A percentile compares a stretch with the other conserved stretches of the same genome.
phyloP scores from a whole-genome alignment of 2,888 invertebrate species.

The Hirudinaria manillensis region DNA sequence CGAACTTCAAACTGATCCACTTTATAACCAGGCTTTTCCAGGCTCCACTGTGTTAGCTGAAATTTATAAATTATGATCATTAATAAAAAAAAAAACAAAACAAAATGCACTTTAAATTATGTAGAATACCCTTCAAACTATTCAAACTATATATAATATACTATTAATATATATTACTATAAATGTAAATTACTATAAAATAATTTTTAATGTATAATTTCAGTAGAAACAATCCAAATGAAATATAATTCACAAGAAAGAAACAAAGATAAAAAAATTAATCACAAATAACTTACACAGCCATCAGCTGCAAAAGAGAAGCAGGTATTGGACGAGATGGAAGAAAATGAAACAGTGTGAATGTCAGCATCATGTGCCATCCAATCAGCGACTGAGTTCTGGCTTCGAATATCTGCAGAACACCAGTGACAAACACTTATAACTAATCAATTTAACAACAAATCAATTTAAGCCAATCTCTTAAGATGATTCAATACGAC shows the following conservation, averaged over 20 bases:
- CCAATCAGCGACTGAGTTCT: constrained; percentile 60
- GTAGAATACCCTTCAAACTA: not conserved
- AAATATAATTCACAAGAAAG: not conserved
- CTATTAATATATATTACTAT: not conserved
- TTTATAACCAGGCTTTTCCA: not conserved
- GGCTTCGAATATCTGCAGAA: constrained; percentile 56
- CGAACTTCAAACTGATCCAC: not conserved
- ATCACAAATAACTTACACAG: not conserved
- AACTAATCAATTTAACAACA: too few relatives aligned
- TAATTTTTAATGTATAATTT: not conserved
- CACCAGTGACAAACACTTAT: not conserved
- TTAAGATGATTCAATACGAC: not conserved
- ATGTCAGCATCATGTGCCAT: constrained; percentile 60
- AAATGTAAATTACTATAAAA: constrained; percentile 4
- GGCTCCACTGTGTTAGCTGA: constrained; percentile 15
- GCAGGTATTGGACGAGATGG: constrained; percentile 48
- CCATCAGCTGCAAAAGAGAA: not conserved
- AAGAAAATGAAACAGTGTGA: constrained; percentile 58
- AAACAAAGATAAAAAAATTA: not conserved
- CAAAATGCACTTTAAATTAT: not conserved
- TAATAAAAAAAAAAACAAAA: not conserved
- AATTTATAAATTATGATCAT: not conserved
- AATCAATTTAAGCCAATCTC: not conserved
- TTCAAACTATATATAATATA: not conserved
- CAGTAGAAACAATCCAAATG: not conserved